A percentile compares a stretch with the other conserved stretches of the same genome.
phyloP scores from a whole-genome alignment of 2,113 vertebrate genomes.

The Corapipo altera region DNA sequence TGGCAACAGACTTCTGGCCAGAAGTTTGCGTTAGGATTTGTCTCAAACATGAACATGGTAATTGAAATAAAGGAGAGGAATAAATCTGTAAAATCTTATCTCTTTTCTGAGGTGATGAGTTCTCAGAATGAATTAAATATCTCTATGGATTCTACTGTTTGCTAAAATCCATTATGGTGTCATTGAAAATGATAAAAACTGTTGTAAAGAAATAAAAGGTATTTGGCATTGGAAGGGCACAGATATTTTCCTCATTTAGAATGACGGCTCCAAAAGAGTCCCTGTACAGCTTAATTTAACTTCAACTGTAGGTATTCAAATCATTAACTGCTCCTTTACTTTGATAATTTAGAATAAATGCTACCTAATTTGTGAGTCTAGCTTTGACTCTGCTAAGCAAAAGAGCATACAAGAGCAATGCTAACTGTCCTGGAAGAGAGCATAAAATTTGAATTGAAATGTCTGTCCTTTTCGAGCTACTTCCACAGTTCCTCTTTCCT shows the following conservation, averaged over 20 bases:
- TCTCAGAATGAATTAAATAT: not conserved
- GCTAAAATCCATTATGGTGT: not conserved
- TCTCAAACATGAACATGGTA: not conserved
- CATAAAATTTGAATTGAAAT: not conserved
- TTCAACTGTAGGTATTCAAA: not conserved
- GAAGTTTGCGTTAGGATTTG: slow-evolving; percentile 4
- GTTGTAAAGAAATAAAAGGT: not conserved
- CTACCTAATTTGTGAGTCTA: not conserved
- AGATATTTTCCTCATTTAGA: not conserved
- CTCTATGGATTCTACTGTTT: not conserved
- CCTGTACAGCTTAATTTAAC: not conserved
- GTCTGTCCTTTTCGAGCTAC: not conserved
- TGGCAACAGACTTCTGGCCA: not conserved
- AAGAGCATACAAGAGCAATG: not conserved
- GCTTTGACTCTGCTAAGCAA: not conserved
- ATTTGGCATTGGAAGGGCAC: not conserved
- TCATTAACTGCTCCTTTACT: not conserved
- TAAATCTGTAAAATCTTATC: slow-evolving; percentile 4
- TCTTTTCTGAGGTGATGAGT: not conserved
- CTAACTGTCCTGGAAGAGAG: not conserved
- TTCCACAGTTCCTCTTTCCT: not conserved
- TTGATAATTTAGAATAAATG: slow-evolving; percentile 1
- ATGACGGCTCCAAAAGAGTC: not conserved
- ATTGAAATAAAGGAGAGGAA: slow-evolving; percentile 11
- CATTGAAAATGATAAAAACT: not conserved